A percentile compares a stretch with the other conserved stretches of the same genome.
Conservation (phyloP, 2,888 invertebrate species). For the Papilio elwesi region DNA sequence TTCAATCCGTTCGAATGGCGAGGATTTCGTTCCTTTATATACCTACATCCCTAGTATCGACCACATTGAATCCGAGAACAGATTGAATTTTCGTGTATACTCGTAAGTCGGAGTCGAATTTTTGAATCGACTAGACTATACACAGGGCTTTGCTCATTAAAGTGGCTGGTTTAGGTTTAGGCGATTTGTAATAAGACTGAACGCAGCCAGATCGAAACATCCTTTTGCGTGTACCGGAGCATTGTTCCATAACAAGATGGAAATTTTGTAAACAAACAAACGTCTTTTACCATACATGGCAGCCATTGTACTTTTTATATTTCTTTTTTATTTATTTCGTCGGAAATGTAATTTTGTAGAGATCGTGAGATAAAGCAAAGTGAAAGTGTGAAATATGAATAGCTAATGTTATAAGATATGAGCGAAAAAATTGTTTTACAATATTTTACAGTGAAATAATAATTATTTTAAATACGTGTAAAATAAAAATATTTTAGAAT, state of each 20-base stretch:
- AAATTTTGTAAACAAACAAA: too few relatives aligned
- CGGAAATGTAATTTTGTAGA: too few relatives aligned
- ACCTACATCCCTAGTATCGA: not conserved
- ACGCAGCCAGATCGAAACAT: not conserved
- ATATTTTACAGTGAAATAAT: too few relatives aligned
- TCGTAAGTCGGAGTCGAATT: not conserved
- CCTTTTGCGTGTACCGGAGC: not conserved
- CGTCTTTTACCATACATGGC: too few relatives aligned
- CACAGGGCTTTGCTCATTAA: not conserved
- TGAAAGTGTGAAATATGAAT: too few relatives aligned
- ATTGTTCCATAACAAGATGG: not conserved
- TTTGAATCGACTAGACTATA: not conserved
- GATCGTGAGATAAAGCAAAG: too few relatives aligned
- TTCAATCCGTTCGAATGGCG: constrained; percentile 8
- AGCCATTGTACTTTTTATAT: too few relatives aligned
- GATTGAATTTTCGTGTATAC: not conserved
- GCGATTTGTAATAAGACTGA: not conserved
- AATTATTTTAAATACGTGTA: too few relatives aligned
- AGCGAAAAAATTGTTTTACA: too few relatives aligned
- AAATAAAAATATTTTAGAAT: too few relatives aligned
- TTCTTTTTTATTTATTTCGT: too few relatives aligned
- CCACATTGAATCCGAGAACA: not conserved
- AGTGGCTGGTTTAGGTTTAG: not conserved
- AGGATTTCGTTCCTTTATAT: constrained; percentile 4
- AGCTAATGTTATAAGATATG: too few relatives aligned